Evolutionary conservation across 1,140 invertebrate species (phyloP).

Genomic region (Trachelipus rathkii): DNA sequence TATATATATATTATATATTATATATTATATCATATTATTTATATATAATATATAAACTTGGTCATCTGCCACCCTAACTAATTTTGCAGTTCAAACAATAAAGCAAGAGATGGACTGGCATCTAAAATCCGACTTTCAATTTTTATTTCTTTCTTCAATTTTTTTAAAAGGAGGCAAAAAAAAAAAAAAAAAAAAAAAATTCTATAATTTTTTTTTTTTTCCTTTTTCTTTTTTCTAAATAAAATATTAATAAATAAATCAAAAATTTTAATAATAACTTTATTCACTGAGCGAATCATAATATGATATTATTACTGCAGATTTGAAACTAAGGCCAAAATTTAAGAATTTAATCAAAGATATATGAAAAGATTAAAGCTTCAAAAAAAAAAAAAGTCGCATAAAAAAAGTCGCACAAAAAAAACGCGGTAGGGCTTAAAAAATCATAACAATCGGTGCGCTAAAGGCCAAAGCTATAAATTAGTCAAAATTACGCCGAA

Average conservation of each 20-base stretch:
- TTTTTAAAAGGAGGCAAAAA: neutral
- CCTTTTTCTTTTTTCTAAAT: too few relatives aligned
- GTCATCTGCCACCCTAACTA: too few relatives aligned
- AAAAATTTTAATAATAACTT: slow-evolving; percentile 5
- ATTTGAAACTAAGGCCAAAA: neutral
- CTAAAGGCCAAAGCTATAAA: slow-evolving; percentile 27
- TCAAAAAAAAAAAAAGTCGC: neutral
- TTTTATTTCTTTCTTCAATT: neutral
- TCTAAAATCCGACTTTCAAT: too few relatives aligned
- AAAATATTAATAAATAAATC: neutral
- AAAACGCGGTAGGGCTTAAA: slow-evolving; percentile 19
- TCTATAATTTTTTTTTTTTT: too few relatives aligned
- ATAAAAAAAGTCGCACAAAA: slow-evolving; percentile 17
- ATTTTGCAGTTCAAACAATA: too few relatives aligned
- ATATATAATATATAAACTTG: too few relatives aligned
- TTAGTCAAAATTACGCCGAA: slow-evolving; percentile 34
- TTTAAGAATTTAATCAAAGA: neutral
- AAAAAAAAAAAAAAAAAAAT: neutral
- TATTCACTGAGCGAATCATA: neutral
- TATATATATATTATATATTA: too few relatives aligned
- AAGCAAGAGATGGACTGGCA: too few relatives aligned
- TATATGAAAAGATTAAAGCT: neutral
- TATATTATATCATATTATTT: too few relatives aligned
- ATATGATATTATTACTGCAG: neutral
- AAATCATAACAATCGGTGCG: slow-evolving; percentile 28